Base-by-base conservation (phyloP, 2,888 invertebrate species). In the Brenthis hecate region DNA sequence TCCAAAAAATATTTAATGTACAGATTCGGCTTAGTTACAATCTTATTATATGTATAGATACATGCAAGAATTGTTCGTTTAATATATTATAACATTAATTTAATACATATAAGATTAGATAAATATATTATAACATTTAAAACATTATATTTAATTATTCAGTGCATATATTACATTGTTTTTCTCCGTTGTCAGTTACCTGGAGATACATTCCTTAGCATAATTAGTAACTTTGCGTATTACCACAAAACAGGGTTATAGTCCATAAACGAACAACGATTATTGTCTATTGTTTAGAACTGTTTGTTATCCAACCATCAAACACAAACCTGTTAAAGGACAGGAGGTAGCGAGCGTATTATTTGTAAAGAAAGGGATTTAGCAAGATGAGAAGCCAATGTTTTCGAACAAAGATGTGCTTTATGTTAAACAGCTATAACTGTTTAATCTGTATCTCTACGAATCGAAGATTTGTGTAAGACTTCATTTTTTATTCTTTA, bases 341-440 rank as follows among this genome's bases (percentile, higher is more conserved):
- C 78, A 79, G 77, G 81, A 79, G 77, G 81, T 80, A 84, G 80
- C 79, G 70, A 48, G 19, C 56, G 63, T 62, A 58, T 83, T 85
- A 79, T 81, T 78, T 77, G 68, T 71, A 76, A 80, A 79, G 80
- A 83, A 82, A 81, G 80, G 80, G 83, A 85, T 86, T 81, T 83
- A 65, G 60, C 60, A 65, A 74, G 76, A 79, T 78, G 77, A 77
- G 72, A 73, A 68, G 73, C 71, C 65, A 66, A 66, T 58, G 60
- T 72, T 60, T 43, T 28, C 43, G 70, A 73, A 69, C 71, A 72
- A 75, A 74, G 70, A 73, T 71, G 67, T 72, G 76, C 68, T 72
- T 64, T 60, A 32, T 50, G 50, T 50, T 60, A 60, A 72, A 68
- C 50, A 50, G 56, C 61, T 67, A 56, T 61, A 66, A 68, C 66